These are phyloP conservation scores for Phaetusa simplex DNA, from an alignment of 2,113 vertebrate species.

Conservation along the genomic window DNA sequence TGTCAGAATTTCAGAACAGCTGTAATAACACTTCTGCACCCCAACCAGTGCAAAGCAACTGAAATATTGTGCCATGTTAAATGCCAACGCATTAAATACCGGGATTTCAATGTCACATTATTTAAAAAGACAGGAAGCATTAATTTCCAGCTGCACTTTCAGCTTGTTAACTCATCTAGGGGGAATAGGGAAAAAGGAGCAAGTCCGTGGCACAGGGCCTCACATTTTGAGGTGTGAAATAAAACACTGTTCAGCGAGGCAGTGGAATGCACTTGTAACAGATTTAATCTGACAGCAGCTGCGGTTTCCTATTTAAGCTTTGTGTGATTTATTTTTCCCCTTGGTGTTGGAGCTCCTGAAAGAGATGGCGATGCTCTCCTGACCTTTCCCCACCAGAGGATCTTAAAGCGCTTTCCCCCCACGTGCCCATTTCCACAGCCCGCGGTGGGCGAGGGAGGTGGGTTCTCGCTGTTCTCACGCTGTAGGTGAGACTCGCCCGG, in stretches of 20 bases:
- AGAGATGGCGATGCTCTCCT: background rate
- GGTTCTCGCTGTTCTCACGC: background rate
- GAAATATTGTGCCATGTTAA: slow-evolving; percentile 83
- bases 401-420: background rate
- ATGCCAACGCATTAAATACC: slow-evolving; percentile 76
- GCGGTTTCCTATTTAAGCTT: slow-evolving; percentile 56
- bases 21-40: slow-evolving; percentile 84
- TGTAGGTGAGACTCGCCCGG: background rate
- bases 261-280: slow-evolving; percentile 45
- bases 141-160: slow-evolving; percentile 78
- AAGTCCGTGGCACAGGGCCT: slow-evolving; percentile 55
- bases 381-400: slow-evolving; percentile 14
- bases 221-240: slow-evolving; percentile 60
- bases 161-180: slow-evolving; percentile 69
- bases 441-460: background rate
- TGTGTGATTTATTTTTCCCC: slow-evolving; percentile 27
- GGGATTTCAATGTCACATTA: slow-evolving; percentile 80
- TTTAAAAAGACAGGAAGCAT: slow-evolving; percentile 82
- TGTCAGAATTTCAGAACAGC: slow-evolving; percentile 88
- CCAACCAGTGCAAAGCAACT: slow-evolving; percentile 81
- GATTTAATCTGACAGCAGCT: slow-evolving; percentile 69
- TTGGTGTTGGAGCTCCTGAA: slow-evolving; percentile 51
- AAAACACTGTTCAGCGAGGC: slow-evolving; percentile 50
- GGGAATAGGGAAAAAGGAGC: slow-evolving; percentile 58
- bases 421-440: background rate